These are phyloP conservation scores for Campylomormyrus numenius DNA, from an alignment of 2,113 vertebrate genomes.

Conservation along the genomic window DNA sequence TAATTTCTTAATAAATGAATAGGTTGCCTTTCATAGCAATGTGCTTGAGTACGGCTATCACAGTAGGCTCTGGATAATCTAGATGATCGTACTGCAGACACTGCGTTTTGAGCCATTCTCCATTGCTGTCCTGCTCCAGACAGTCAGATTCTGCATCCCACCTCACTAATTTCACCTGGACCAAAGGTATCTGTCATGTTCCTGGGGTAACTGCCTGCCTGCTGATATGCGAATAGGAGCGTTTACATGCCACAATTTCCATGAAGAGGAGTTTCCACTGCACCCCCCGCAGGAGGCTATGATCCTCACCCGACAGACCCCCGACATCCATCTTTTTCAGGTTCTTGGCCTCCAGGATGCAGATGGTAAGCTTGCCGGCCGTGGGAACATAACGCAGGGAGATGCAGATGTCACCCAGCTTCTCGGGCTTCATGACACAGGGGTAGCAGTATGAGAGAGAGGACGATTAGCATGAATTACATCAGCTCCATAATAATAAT, in stretches of 20 bases:
- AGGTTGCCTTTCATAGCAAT: not conserved
- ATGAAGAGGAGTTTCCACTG: not conserved
- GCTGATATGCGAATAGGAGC: not conserved
- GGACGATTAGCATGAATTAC: not conserved
- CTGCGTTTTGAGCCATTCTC: not conserved
- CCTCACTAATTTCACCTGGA: not conserved
- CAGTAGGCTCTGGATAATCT: not conserved
- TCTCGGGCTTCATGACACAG: conserved; percentile 74
- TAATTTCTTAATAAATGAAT: not conserved
- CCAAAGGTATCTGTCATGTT: not conserved
- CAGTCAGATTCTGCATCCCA: not conserved
- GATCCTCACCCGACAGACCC: conserved; percentile 78
- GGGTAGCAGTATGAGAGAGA: not conserved
- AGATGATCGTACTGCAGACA: not conserved
- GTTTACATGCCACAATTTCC: not conserved
- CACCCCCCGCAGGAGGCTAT: not conserved
- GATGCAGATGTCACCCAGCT: conserved; percentile 95
- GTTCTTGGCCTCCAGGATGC: conserved; percentile 96
- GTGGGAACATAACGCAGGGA: conserved; percentile 95
- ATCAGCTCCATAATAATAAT: not conserved
- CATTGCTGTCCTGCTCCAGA: not conserved
- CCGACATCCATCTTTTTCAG: conserved; percentile 99
- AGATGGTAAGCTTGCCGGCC: conserved; percentile 92
- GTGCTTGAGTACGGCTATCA: not conserved
- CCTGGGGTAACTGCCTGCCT: not conserved